These are phyloP conservation scores for Gallinago paraguaiae DNA, from an alignment of 2,113 vertebrate species.

Conservation along the genomic window DNA sequence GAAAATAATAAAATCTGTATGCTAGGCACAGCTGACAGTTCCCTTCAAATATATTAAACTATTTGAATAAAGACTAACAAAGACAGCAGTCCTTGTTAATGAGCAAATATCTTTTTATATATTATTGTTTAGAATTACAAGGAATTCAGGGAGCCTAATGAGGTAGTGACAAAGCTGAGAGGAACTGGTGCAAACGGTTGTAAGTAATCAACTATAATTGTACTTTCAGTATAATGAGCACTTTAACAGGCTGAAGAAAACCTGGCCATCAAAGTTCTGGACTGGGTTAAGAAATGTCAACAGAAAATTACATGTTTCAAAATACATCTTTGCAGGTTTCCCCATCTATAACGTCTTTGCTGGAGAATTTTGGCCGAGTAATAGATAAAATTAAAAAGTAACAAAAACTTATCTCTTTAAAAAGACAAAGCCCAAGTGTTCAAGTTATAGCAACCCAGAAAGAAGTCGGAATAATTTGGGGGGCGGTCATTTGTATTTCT, in stretches of 20 bases:
- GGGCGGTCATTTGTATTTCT: not conserved
- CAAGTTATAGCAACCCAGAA: not conserved
- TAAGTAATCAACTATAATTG: not conserved
- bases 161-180: not conserved
- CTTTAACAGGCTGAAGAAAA: not conserved
- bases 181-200: not conserved
- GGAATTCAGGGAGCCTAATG: not conserved
- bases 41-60: not conserved
- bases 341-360: not conserved
- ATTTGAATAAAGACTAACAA: not conserved
- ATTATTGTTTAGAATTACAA: not conserved
- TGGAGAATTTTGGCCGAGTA: not conserved
- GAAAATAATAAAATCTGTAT: not conserved
- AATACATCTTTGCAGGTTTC: not conserved
- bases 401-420: not conserved
- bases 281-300: not conserved
- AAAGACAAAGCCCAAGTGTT: accelerated
- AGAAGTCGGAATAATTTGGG: not conserved
- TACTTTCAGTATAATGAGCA: not conserved
- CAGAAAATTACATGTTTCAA: not conserved
- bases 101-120: not conserved
- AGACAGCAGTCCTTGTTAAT: not conserved
- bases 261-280: not conserved
- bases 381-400: not conserved
- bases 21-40: not conserved